Evolutionary conservation across 1,140 invertebrate species (phyloP), one percentile per base, ranked within the genome.

Genomic region (Hyposmocoma kahamanoa): DNA sequence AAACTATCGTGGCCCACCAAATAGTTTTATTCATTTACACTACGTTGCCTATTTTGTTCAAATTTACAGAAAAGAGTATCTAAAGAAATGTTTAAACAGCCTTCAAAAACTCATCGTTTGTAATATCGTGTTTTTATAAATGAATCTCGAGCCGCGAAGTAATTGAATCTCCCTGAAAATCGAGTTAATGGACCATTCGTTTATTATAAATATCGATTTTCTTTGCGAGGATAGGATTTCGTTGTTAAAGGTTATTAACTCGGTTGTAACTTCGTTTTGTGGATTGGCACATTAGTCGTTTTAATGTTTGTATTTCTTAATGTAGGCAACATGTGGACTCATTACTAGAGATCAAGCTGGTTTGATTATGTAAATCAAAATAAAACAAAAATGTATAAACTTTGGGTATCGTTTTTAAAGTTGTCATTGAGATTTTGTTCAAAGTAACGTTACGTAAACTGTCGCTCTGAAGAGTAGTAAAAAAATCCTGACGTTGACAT

Each of bases 171-270:
- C 50, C 44, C 24, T 50, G 44, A 46, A 53, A 55, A 62, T 44
- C 36, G 49, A 50, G 44, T 53, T 59, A 62, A 62, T 62, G 53
- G 53, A 15, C 47, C 50, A 54, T 56, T 56, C 53, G 54, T 52
- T 54, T 58, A 58, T 58, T 52, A 57, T 62, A 47, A 50, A 48
- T 44, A 50, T 58, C 53, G 46, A 57, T 51, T 62, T 53, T 47
- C 34, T 22, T 51, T 17, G 15, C 15, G 13, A 8, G 3, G 18
- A 36, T 17, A 17, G 32, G 32, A 1, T 36, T 36, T 1, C 15
- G 32, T 17, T 36, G 5, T 8, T 36, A 36, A 36, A 8, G 32
- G 32, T 13, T 8, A 36, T 36, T 36, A 36, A 36, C n/a, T n/a
- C n/a, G n/a, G n/a, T n/a, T n/a, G n/a, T n/a, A n/a, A n/a, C n/a